These are phyloP conservation scores for Pelodiscus sinensis DNA, from an alignment of 2,113 vertebrate species.

Conservation along the genomic window DNA sequence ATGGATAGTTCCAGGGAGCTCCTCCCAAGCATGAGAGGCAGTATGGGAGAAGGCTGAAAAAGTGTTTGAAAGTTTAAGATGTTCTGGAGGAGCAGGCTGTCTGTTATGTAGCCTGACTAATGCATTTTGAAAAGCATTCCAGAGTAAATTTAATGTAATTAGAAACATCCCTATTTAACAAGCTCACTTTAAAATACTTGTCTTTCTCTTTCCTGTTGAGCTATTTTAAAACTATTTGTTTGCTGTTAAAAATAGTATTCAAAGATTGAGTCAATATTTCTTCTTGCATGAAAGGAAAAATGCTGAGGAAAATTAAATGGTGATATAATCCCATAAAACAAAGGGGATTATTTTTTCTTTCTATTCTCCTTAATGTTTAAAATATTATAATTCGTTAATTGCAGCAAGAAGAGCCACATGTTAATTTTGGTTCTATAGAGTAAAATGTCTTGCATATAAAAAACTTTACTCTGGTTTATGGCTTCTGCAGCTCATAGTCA, in stretches of 20 bases:
- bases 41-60: neutral
- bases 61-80: neutral
- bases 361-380: conserved; percentile 43
- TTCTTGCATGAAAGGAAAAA: conserved; percentile 50
- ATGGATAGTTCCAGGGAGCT: neutral
- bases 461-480: conserved; percentile 60
- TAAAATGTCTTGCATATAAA: conserved; percentile 55
- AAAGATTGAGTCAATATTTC: conserved; percentile 34
- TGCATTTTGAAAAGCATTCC: conserved; percentile 50
- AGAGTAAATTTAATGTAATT: conserved; percentile 33
- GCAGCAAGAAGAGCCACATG: conserved; percentile 36
- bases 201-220: conserved; percentile 35
- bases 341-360: conserved; percentile 61
- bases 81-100: conserved; percentile 53
- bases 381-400: conserved; percentile 53
- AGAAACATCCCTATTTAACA: conserved; percentile 35
- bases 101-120: conserved; percentile 57
- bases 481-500: conserved; percentile 54
- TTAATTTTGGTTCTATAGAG: conserved; percentile 51
- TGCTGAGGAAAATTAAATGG: conserved; percentile 60
- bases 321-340: conserved; percentile 58
- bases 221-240: conserved; percentile 19
- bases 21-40: neutral
- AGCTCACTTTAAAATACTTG: conserved; percentile 13
- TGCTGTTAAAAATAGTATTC: conserved; percentile 37